A percentile compares a stretch with the other conserved stretches of the same genome.
phyloP scores from a whole-genome alignment of 2,113 vertebrate species.

The Cynocephalus volans region DNA sequence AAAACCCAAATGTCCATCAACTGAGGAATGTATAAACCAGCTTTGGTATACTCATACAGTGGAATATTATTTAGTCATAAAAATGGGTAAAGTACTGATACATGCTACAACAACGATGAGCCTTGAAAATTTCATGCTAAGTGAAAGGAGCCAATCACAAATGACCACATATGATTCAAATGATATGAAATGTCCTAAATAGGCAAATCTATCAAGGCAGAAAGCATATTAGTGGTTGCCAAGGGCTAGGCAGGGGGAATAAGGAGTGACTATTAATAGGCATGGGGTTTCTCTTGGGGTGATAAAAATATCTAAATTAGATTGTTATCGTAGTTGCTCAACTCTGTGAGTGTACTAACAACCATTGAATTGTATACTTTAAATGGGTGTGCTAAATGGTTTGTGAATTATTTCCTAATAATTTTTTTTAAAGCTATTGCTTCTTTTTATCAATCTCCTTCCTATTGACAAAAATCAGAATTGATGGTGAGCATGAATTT shows the following conservation, averaged over 20 bases:
- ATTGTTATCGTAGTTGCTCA: not conserved
- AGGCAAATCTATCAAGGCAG: not conserved
- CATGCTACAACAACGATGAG: not conserved
- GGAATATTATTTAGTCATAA: conserved; percentile 45
- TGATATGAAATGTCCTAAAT: conserved; percentile 45
- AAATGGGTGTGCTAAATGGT: not conserved
- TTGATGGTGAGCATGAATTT: conserved; percentile 16
- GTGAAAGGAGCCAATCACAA: conserved; percentile 9
- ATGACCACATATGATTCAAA: not conserved
- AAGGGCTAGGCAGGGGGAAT: not conserved
- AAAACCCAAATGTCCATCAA: conserved; percentile 23
- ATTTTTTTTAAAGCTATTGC: not conserved
- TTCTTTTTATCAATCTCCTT: conserved; percentile 36
- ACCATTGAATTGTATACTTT: not conserved
- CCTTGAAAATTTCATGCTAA: conserved; percentile 28
- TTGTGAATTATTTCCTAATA: conserved; percentile 31
- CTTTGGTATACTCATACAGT: not conserved
- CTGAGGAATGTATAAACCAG: not conserved
- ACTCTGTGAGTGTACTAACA: not conserved
- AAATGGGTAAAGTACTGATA: conserved; percentile 10
- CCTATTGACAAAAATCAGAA: conserved; percentile 9
- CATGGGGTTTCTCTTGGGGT: not conserved
- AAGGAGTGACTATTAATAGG: not conserved
- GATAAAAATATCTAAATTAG: conserved; percentile 52
- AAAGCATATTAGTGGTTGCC: not conserved